Evolutionary conservation across 2,113 vertebrate species (phyloP), one percentile per base, ranked within the genome.

Genomic region (Motacilla tschutschensis): DNA sequence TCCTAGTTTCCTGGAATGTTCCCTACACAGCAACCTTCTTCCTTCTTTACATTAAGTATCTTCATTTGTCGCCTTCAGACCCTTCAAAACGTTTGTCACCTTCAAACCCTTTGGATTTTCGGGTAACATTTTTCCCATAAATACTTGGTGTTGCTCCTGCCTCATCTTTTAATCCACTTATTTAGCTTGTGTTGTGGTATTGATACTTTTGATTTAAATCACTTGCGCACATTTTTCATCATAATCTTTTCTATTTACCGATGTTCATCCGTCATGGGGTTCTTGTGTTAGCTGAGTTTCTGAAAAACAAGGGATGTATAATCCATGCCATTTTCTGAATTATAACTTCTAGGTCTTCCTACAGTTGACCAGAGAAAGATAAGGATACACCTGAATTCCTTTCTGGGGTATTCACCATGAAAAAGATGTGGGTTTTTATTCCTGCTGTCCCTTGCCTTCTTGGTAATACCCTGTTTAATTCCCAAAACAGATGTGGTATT

Each of bases 371-470:
- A 67, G 33, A 44, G 10, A 58, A 54, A 77, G 33, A 59, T 28
- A 59, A 62, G 31, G 31, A 33, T 59, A 74, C 40, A 55, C 5
- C 9, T 83, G 29, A 36, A 63, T 71, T 80, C 18, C 18, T 83
- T 74, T 80, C 48, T 47, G 17, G 78, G 29, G 24, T n/a, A 36
- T 66, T 74, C 51, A 6, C 48, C 7, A 0, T 59, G 47, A 21
- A 38, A 63, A 57, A 35, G 3, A 31, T 36, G 15, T 0, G 3
- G 10, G 0, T 0, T 44, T 48, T 81, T 62, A 54, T 64, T 71
- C n/a, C 38, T 55, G 4, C 25, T 67, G 31, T 44, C 50, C 15
- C 6, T 44, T 81, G 16, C 10, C 22, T 81, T 74, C 69, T 69
- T 62, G 51, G 33, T 43, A 63, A 70, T 47, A 47, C 11, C 12